These are phyloP conservation scores for Euplexia lucipara DNA, from an alignment of 2,888 invertebrate genomes.

Conservation along the genomic window DNA sequence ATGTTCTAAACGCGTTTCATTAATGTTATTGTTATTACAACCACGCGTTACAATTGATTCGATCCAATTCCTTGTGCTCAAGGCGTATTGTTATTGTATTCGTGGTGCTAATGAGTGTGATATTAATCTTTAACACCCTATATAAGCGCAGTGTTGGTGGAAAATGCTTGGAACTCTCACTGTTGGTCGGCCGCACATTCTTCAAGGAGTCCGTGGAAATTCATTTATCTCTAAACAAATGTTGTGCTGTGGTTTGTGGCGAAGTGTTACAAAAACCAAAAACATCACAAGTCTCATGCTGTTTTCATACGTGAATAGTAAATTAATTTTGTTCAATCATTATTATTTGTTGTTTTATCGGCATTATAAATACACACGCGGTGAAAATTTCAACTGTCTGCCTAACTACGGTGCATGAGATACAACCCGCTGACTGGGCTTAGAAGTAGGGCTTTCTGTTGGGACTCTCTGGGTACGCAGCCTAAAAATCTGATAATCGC, in stretches of 20 bases:
- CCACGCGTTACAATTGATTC: slow-evolving; percentile 73
- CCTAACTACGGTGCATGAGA: no score
- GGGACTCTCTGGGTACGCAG: no score
- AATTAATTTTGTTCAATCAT: no score
- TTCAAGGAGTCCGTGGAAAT: background rate
- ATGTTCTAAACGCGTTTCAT: slow-evolving; percentile 61
- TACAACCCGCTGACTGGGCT: no score
- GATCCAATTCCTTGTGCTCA: slow-evolving; percentile 73
- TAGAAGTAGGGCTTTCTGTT: no score
- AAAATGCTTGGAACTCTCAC: slow-evolving; percentile 6
- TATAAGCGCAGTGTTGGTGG: slow-evolving; percentile 15
- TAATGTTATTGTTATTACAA: slow-evolving; percentile 68
- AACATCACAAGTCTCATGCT: no score
- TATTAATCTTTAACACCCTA: slow-evolving; percentile 47
- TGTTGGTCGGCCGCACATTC: slow-evolving; percentile 5
- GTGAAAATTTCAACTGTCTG: no score
- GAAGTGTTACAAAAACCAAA: background rate
- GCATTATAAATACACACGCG: no score
- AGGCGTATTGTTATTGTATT: slow-evolving; percentile 63
- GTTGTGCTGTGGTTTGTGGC: no score
- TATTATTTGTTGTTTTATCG: no score
- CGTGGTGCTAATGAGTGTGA: slow-evolving; percentile 49
- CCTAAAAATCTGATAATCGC: no score
- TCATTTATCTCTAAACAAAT: background rate
- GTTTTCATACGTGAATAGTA: no score